Evolutionary conservation across 2,797 vertebrate genomes (phyloP).

Genomic region (Prunella strophiata): DNA sequence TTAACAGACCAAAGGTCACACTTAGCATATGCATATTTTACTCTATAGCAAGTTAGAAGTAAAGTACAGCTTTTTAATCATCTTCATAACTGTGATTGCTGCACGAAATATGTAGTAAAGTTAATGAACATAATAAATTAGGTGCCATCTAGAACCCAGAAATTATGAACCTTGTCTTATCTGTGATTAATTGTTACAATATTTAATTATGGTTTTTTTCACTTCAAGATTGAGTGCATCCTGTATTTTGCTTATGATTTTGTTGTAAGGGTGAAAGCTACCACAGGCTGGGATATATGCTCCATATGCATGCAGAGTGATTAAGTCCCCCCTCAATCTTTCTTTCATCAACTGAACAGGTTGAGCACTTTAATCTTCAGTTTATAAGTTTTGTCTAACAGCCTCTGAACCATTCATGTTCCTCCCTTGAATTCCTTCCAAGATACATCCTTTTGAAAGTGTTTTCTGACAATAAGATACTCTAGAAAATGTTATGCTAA

Average conservation of each 20-base stretch:
- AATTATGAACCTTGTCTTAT: background rate
- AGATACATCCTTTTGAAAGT: background rate
- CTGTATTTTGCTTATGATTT: background rate
- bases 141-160: background rate
- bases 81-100: background rate
- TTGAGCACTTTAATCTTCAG: constrained; percentile 19
- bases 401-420: background rate
- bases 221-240: background rate
- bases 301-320: background rate
- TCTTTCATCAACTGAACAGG: constrained; percentile 13
- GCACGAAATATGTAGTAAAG: background rate
- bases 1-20: background rate
- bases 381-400: background rate
- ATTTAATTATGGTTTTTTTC: background rate
- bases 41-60: background rate
- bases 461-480: background rate
- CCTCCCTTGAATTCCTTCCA: constrained; percentile 4
- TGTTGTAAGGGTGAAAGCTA: background rate
- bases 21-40: background rate
- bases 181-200: background rate
- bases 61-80: background rate
- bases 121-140: background rate
- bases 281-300: background rate
- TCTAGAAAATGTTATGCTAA: background rate
- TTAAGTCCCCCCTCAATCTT: background rate